Evolutionary conservation across 2,888 invertebrate species (phyloP), one percentile per base, ranked within the genome.

Genomic region (Erebia aethiops): DNA sequence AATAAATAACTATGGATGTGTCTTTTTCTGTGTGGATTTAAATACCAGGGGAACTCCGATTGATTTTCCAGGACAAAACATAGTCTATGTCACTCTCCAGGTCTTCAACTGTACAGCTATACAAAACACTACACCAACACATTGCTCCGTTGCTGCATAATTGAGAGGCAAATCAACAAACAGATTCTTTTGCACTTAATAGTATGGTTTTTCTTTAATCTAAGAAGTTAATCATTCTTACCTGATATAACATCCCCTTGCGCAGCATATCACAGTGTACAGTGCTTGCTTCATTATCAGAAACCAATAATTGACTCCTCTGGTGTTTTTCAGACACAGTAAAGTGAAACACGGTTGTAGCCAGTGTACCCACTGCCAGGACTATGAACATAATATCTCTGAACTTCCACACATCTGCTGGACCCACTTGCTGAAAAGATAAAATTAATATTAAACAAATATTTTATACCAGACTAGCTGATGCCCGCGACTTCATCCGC

Each of bases 331-430:
- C 97, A 79, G 94, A 94, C 7, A 97, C 95, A 69, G 94, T 93
- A 10, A 95, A 62, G 82, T 98, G 98, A 84, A 98, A 98, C 49
- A 97, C 77, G 1, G 96, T 65, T 0, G 97, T 95, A 70, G 96
- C 94, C 21, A 95, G 4, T 1, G 90, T 77, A 4, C 98, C 96
- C 67, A 96, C 85, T 18, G 92, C 93, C 70, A 97, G 84, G 9
- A 96, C 96, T 73, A 96, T 94, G 77, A 96, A 94, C 46, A 97
- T 96, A 63, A 97, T 94, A 77, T 94, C 90, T 81, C 95, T 95
- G 84, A 97, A 97, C 81, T 96, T 96, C 79, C 92, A 87, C 11
- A 90, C 94, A 88, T 97, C 96, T 18, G 86, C 82, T 5, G 96
- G 95, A 0, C 96, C 95, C 69, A 96, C 94, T 91, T 95, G 95